Conservation (phyloP, 2,888 invertebrate genomes). For the Drosophila longiperda region DNA sequence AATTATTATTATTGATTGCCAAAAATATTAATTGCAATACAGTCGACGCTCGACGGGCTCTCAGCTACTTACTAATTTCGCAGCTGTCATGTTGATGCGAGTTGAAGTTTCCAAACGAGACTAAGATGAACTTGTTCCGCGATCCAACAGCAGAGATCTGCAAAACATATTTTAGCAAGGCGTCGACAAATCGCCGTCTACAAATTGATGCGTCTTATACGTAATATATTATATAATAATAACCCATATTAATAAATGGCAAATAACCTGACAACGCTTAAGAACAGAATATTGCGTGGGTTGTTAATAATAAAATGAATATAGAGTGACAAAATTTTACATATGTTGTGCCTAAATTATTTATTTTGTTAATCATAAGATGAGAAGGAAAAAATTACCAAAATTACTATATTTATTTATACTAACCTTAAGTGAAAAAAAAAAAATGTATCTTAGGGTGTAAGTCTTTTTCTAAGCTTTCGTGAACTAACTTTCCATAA, state of each 20-base stretch:
- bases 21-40: conserved; percentile 21
- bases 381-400: no score
- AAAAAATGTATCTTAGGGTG: not conserved
- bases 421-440: no score
- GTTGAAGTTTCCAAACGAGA: conserved; percentile 77
- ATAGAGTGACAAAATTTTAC: not conserved
- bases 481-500: no score
- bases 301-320: not conserved
- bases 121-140: conserved; percentile 63
- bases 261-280: conserved; percentile 9
- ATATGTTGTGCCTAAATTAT: not conserved
- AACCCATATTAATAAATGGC: conserved; percentile 32
- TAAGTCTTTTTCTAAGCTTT: no score
- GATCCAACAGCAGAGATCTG: conserved; percentile 70
- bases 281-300: conserved; percentile 12
- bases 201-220: conserved; percentile 31
- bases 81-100: conserved; percentile 77
- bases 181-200: conserved; percentile 28
- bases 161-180: conserved; percentile 51
- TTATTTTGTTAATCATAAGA: no score
- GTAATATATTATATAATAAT: conserved; percentile 12
- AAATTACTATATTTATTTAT: not conserved
- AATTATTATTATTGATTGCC: conserved; percentile 24
- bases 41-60: conserved; percentile 8
- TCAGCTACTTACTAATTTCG: conserved; percentile 76